Base-by-base conservation (phyloP, 2,888 invertebrate genomes). In the Leucophora obtusa region DNA sequence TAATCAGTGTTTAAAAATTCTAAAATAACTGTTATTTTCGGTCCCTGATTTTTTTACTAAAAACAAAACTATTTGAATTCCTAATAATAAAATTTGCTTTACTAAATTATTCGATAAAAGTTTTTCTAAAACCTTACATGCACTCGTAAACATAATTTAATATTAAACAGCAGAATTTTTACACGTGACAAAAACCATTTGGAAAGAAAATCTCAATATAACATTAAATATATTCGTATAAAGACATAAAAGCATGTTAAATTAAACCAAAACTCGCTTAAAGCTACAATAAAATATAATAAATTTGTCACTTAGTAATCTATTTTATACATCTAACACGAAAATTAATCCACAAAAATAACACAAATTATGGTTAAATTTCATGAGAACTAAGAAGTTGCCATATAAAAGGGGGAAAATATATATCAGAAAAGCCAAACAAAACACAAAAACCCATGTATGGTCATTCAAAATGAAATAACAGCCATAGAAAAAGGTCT, bases 301-400 rank as follows among this genome's bases (percentile, higher is more conserved):
- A 70, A 70, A 70, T 70, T 70, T 70, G 53, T 70, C 60, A 59
- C 59, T 47, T 60, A n/a, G n/a, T n/a, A 60, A 50, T 70, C 53
- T 70, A 70, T 59, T 53, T 70, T 70, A 70, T 51, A 70, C 53
- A 60, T 58, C 60, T 60, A 60, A 60, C 38, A 70, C n/a, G n/a
- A 59, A 60, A 70, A 60, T 58, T 70, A 24, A 70, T 70, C 58
- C 60, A 60, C 38, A 51, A 33, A 56, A 56, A 56, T 51, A 33
- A 59, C 17, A 70, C 51, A 70, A 53, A 70, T 60, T 60, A 60
- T 70, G 50, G 60, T 24, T 24, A 24, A 53, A 60, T 60, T 70
- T 50, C 70, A 59, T 70, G 59, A 58, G 56, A 56, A 56, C 21
- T 18, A 18, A 38, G 21, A 53, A 54, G n/a, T 53, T 65, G 8